Base-by-base conservation (phyloP, 2,797 vertebrate genomes). In the Pseudochirops cupreus region DNA sequence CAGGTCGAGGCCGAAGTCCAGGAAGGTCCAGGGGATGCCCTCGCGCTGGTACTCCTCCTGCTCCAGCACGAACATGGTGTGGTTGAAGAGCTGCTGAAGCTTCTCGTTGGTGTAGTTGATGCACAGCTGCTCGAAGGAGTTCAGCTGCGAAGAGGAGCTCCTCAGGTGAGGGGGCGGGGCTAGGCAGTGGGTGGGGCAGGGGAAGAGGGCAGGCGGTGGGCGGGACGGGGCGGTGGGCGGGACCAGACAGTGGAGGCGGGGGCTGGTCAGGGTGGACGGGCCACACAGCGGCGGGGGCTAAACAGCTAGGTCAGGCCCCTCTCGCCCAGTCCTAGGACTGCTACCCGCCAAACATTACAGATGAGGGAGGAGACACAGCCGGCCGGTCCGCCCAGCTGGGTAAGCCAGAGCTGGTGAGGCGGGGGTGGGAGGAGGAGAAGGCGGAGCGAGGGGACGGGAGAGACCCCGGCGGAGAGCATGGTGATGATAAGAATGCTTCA, bases 81-180 rank as follows among this genome's bases (percentile, higher is more conserved):
- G 99, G 97, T 99, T 99, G 98, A 99, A 99, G 3, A 99, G 98
- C 97, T 99, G 99, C 98, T 99, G 99, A 94, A 99, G 98, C 94
- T 99, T 99, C 97, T 99, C 99, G 0, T 99, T 99, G 95, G 99
- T 99, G 97, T 99, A 99, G 96, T 99, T 99, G 97, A 99, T 99
- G 91, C 99, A 99, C 46, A 99, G 97, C 96, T 99, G 99, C 96
- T 99, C 99, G 90, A 99, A 99, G 1, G 98, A 99, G 97, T 99
- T 99, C 93, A 99, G 95, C 98, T 98, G 89, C 0, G 82, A 62
- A 55, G 21, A 92, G 54, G 18, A 28, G 33, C 54, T 50, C 56
- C 6, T 59, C n/a, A 54, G 54, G 56, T n/a, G n/a, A 24, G 67
- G 0, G 39, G 18, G 74, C 6, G 56, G 24, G 33, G 54, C 89